Conservation (phyloP, 2,113 vertebrate species). For the Myocastor coypus region DNA sequence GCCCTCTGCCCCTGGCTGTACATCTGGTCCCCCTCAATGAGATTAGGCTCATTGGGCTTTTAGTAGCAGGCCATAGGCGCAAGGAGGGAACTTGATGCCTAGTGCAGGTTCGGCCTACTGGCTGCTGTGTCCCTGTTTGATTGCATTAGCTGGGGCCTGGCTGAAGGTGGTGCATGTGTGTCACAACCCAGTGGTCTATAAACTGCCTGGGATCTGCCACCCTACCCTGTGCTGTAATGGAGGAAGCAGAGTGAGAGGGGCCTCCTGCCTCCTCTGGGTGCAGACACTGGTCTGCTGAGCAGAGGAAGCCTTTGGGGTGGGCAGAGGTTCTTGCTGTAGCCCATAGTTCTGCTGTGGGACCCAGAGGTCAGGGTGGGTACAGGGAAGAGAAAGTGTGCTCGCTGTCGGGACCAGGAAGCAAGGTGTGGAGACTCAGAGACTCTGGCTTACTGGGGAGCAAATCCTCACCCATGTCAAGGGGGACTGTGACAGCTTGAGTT, state of each 20-base stretch:
- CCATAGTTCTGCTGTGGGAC: neutral
- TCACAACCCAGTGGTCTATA: neutral
- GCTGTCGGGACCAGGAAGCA: neutral
- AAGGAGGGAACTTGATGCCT: neutral
- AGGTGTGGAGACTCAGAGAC: neutral
- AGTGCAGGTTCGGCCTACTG: neutral
- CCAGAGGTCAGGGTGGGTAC: neutral
- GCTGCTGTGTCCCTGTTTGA: conserved; percentile 28
- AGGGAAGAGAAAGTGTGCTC: neutral
- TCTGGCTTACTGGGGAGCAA: neutral
- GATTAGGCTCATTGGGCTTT: conserved; percentile 69
- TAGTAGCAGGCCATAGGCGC: neutral
- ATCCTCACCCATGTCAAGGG: neutral
- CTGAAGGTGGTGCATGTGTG: neutral
- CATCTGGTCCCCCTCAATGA: conserved; percentile 61
- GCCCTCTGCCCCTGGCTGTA: neutral
- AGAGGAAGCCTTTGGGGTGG: neutral
- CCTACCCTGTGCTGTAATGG: neutral
- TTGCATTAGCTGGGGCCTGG: conserved; percentile 62
- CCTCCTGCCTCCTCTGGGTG: neutral
- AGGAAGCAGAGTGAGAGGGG: neutral
- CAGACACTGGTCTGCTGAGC: neutral
- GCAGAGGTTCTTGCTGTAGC: neutral
- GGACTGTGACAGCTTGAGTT: neutral
- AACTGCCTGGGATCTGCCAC: neutral